Conservation (phyloP, 2,888 invertebrate species). For the Cosmia pyralina region DNA sequence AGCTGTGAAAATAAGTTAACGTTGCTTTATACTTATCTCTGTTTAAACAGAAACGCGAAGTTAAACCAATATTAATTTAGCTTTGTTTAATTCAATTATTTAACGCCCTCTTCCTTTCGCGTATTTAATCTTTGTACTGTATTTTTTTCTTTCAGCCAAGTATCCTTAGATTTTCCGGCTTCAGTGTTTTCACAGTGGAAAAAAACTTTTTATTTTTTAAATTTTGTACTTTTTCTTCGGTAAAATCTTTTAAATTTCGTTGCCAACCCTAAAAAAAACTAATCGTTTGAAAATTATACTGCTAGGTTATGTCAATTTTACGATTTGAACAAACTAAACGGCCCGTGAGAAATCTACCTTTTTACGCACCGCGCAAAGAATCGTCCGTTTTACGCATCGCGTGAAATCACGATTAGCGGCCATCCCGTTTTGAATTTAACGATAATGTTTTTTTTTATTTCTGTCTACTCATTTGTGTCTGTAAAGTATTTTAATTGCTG, state of each 20-base stretch:
- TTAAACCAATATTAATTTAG: constrained; percentile 34
- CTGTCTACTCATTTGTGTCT: constrained; percentile 14
- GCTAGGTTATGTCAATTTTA: constrained; percentile 68
- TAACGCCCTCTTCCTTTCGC: constrained; percentile 13
- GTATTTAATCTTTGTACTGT: constrained; percentile 16
- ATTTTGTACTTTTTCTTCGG: neutral
- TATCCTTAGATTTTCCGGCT: neutral
- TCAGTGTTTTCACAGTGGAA: neutral
- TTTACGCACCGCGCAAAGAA: constrained; percentile 61
- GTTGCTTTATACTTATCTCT: constrained; percentile 30
- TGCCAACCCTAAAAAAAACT: constrained; percentile 55
- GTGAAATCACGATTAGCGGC: constrained; percentile 60
- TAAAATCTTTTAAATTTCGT: constrained; percentile 13
- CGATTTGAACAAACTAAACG: constrained; percentile 63
- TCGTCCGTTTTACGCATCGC: constrained; percentile 55
- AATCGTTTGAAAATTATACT: constrained; percentile 67
- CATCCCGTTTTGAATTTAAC: constrained; percentile 52
- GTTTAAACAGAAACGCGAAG: constrained; percentile 39
- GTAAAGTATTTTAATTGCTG: constrained; percentile 40
- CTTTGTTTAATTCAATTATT: constrained; percentile 43
- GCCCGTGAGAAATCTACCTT: constrained; percentile 68
- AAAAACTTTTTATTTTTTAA: neutral
- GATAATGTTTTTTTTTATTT: constrained; percentile 34
- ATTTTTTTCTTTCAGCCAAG: constrained; percentile 20
- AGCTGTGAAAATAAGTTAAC: constrained; percentile 5